A percentile compares a stretch with the other conserved stretches of the same genome.
These are phyloP conservation scores for Trichopria drosophilae DNA, from an alignment of 2,888 invertebrate species.

Conservation along the genomic window DNA sequence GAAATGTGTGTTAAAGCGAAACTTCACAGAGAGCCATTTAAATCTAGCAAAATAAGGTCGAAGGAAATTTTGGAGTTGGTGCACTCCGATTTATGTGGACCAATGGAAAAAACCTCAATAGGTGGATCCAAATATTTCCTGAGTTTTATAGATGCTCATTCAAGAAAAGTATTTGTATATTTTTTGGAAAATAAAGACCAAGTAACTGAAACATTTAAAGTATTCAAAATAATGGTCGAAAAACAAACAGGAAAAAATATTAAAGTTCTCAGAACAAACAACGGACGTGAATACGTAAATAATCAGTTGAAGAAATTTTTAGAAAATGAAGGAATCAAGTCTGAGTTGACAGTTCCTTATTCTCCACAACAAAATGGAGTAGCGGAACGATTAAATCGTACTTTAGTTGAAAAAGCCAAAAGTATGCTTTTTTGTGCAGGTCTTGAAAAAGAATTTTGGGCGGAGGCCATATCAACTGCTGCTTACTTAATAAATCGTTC, in stretches of 20 bases:
- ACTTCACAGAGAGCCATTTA: constrained; percentile 5
- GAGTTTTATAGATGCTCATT: constrained; percentile 31
- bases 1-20: constrained; percentile 7
- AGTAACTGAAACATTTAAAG: constrained; percentile 21
- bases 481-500: constrained; percentile 37
- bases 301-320: constrained; percentile 11
- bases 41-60: background rate
- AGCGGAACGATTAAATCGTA: constrained; percentile 33
- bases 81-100: constrained; percentile 35
- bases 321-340: constrained; percentile 25
- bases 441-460: constrained; percentile 34
- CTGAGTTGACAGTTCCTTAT: constrained; percentile 28
- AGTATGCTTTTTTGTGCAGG: constrained; percentile 34
- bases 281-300: constrained; percentile 26
- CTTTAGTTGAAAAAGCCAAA: constrained; percentile 35
- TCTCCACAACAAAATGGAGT: constrained; percentile 35
- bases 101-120: constrained; percentile 21
- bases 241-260: constrained; percentile 27
- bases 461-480: constrained; percentile 38
- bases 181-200: constrained; percentile 31
- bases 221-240: constrained; percentile 28
- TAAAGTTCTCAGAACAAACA: constrained; percentile 26
- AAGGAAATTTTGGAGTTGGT: constrained; percentile 23
- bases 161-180: constrained; percentile 28
- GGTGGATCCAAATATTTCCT: constrained; percentile 28